These are phyloP conservation scores for Phylloscopus whistleri DNA, from an alignment of 2,113 vertebrate genomes.

Conservation along the genomic window DNA sequence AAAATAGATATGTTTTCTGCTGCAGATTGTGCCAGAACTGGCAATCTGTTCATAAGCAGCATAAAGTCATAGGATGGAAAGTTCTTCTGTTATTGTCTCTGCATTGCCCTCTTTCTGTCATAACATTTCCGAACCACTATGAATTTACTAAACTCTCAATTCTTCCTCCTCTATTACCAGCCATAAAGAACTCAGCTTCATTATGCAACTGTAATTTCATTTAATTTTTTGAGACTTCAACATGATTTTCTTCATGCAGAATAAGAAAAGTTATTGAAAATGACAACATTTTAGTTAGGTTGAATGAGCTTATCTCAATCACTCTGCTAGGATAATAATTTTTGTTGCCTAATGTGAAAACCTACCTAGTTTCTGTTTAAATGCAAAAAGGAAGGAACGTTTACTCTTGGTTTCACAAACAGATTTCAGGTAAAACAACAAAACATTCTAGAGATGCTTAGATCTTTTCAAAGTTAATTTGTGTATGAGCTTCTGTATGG, in stretches of 20 bases:
- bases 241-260: slow-evolving; percentile 19
- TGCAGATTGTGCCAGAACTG: slow-evolving; percentile 9
- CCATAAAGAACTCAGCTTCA: slow-evolving; percentile 19
- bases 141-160: slow-evolving; percentile 24
- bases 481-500: not conserved
- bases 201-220: slow-evolving; percentile 1
- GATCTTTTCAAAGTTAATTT: not conserved
- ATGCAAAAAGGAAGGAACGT: slow-evolving; percentile 7
- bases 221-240: slow-evolving; percentile 37
- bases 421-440: slow-evolving; percentile 29
- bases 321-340: not conserved
- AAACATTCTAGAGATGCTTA: not conserved
- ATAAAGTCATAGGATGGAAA: slow-evolving; percentile 12
- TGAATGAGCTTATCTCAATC: slow-evolving; percentile 34
- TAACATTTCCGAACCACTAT: not conserved
- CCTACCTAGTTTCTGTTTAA: slow-evolving; percentile 40
- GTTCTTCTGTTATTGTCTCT: slow-evolving; percentile 32
- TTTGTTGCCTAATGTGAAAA: not conserved
- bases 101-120: slow-evolving; percentile 60
- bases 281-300: slow-evolving; percentile 30
- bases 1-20: slow-evolving; percentile 14
- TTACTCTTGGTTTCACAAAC: not conserved
- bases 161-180: slow-evolving; percentile 5
- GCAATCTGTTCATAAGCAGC: slow-evolving; percentile 20
- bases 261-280: slow-evolving; percentile 4